phyloP scores from a whole-genome alignment of 2,797 vertebrate species.

The Philypnodon macrostomus region DNA sequence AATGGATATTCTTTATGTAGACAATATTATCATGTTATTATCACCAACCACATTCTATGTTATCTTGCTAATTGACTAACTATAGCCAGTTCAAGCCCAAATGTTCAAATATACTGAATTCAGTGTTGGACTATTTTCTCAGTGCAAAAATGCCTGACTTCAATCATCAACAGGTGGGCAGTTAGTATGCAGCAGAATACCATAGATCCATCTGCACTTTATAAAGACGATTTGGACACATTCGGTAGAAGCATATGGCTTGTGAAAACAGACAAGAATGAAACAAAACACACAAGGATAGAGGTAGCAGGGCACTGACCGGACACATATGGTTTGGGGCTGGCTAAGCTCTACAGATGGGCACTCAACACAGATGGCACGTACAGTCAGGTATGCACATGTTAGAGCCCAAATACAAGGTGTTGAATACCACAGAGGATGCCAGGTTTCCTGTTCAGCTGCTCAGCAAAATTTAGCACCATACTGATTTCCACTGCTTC shows the following conservation, averaged over 20 bases:
- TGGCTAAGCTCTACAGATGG: conserved; percentile 44
- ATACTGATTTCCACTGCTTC: not conserved
- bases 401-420: conserved; percentile 29
- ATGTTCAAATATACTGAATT: too few relatives aligned
- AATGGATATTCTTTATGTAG: too few relatives aligned
- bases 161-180: not conserved
- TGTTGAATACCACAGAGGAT: conserved; percentile 17
- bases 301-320: conserved; percentile 11
- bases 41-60: too few relatives aligned
- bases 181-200: not conserved
- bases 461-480: not conserved
- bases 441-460: not conserved
- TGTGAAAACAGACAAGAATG: conserved; percentile 18
- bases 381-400: conserved; percentile 38
- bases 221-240: not conserved
- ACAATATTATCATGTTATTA: too few relatives aligned
- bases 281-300: conserved; percentile 21
- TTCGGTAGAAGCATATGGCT: not conserved
- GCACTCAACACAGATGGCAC: conserved; percentile 44
- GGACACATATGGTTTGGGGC: conserved; percentile 36
- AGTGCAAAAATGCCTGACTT: too few relatives aligned
- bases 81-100: too few relatives aligned
- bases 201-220: not conserved
- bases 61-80: too few relatives aligned
- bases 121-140: too few relatives aligned